phyloP scores from a whole-genome alignment of 2,888 invertebrate species.

The Gymnocheta viridis region DNA sequence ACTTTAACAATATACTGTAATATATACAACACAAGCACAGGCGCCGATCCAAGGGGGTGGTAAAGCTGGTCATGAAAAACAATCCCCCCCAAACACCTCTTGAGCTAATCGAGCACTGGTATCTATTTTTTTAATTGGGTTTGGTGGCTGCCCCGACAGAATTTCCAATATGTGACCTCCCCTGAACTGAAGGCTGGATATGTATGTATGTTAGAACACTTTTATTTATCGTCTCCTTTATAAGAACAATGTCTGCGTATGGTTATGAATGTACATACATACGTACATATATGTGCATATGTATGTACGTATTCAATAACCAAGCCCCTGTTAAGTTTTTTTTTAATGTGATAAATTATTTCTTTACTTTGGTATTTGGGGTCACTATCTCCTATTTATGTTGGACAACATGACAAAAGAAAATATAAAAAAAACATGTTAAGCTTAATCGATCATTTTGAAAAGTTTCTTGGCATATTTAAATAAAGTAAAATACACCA shows the following conservation, averaged over 20 bases:
- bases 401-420: constrained; percentile 60
- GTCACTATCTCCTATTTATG: constrained; percentile 47
- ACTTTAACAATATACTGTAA: neutral
- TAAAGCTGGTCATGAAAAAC: too few species aligned
- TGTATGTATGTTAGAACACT: neutral
- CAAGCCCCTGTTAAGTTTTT: constrained; percentile 59
- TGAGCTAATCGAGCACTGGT: too few species aligned
- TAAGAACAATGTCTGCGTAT: constrained; percentile 20
- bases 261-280: neutral
- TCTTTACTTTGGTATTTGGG: constrained; percentile 55
- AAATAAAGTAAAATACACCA: neutral
- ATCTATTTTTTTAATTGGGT: too few species aligned
- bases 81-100: too few species aligned
- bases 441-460: constrained; percentile 31
- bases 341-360: constrained; percentile 74
- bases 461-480: constrained; percentile 9
- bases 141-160: too few species aligned
- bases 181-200: too few species aligned
- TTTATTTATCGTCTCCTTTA: constrained; percentile 11
- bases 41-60: too few species aligned
- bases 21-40: too few species aligned
- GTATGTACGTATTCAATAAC: constrained; percentile 12
- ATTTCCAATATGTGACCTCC: too few species aligned
- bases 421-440: constrained; percentile 2
- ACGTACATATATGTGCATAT: too few species aligned